Conservation (phyloP, 2,888 invertebrate species). For the Cancer borealis region DNA sequence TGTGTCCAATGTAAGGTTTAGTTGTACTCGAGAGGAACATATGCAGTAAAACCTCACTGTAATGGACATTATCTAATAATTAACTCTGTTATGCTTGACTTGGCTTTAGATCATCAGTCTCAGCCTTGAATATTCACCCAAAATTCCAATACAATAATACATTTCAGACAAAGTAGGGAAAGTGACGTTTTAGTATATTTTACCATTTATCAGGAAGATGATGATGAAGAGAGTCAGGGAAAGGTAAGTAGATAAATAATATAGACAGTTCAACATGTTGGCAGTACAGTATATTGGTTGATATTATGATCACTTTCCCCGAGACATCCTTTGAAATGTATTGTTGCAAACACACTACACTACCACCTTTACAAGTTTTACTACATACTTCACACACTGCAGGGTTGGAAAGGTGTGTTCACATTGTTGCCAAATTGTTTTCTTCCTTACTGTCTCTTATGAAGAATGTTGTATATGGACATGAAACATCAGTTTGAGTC, state of each 20-base stretch:
- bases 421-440: neutral
- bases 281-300: neutral
- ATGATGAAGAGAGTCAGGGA: neutral
- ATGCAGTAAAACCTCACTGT: conserved; percentile 23
- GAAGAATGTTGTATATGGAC: neutral
- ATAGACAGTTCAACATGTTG: neutral
- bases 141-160: neutral
- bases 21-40: neutral
- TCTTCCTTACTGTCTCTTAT: neutral
- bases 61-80: conserved; percentile 17
- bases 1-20: conserved; percentile 23
- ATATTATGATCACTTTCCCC: neutral
- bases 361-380: neutral
- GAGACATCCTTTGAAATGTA: neutral
- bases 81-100: neutral
- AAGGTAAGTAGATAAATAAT: neutral
- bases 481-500: neutral
- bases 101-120: neutral
- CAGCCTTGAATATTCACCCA: neutral
- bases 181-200: neutral
- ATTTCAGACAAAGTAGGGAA: conserved; percentile 18
- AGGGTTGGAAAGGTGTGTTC: neutral
- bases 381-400: neutral
- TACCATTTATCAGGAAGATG: neutral
- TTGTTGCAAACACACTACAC: neutral